Base-by-base conservation (phyloP, 2,113 vertebrate genomes). In the Haemorhous mexicanus region DNA sequence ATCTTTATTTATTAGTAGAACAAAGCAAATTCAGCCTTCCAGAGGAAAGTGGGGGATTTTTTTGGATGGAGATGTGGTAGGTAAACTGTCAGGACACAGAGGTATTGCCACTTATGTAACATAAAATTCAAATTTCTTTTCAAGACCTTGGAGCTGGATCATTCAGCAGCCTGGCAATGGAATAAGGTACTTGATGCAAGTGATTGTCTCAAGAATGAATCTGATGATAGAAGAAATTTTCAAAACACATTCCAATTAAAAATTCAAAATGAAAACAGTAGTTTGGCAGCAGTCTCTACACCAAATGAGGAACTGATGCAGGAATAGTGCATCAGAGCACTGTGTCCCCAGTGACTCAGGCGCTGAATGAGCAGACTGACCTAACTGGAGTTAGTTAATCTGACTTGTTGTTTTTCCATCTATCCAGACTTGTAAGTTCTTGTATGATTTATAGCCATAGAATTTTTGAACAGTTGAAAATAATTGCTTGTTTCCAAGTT, bases 91-190 rank as follows among this genome's bases (percentile, higher is more conserved):
- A 68, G 15, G 3, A 37, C 6, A 41, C 5, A 9, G 11, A 62
- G 10, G 10, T 69, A 41, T 58, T 69, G 13, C 4, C 33, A 58
- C 24, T 44, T 6, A 30, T 0, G 0, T 26, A 55, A 37, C 2
- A 43, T 7, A 61, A 68, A 86, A 93, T 56, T 23, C 8, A 49
- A 47, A 80, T 49, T 69, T 63, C 1, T 68, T 84, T 59, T 87
- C 21, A 78, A n/a, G n/a, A 46, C 13, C 18, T 43, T 56, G 26
- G 24, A 68, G 13, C 3, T 86, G 43, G 10, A 46, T 84, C 22
- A 16, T 56, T 66, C 2, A 2, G 19, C 4, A 9, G 32, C 32
- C n/a, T 46, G 13, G 8, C 16, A 80, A 62, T 2, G 11, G 8
- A 10, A 7, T 44, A 50, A 72, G 37, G 16, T 21, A 59, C 8